Conservation (phyloP, 1,140 invertebrate genomes). For the Megathymus violae region DNA sequence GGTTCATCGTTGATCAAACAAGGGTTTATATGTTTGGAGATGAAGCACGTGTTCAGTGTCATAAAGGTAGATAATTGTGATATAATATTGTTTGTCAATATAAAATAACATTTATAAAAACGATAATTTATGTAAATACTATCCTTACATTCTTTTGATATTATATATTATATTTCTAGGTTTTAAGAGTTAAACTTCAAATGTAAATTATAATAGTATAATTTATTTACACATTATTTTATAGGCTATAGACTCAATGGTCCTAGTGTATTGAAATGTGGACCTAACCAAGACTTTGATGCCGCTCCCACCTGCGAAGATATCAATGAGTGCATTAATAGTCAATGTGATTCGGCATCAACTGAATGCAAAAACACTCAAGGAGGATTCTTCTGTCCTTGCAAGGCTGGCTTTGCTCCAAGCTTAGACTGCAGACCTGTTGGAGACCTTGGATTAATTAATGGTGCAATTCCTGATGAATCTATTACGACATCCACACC, state of each 20-base stretch:
- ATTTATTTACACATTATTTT: too few relatives aligned
- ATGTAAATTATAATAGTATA: too few relatives aligned
- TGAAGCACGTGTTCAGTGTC: constrained; percentile 96
- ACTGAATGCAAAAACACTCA: constrained; percentile 96
- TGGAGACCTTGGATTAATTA: constrained; percentile 93
- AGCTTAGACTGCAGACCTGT: constrained; percentile 95
- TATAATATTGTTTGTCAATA: too few relatives aligned
- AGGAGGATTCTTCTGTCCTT: constrained; percentile 96
- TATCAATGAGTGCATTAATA: constrained; percentile 95
- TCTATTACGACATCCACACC: constrained; percentile 93
- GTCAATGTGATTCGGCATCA: constrained; percentile 94
- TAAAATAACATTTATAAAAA: too few relatives aligned
- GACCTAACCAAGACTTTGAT: constrained; percentile 92
- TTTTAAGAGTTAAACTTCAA: too few relatives aligned
- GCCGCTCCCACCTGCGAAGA: constrained; percentile 95
- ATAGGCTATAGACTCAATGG: constrained; percentile 74
- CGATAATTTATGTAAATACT: too few relatives aligned
- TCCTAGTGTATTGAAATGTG: constrained; percentile 94
- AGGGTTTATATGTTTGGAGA: constrained; percentile 94
- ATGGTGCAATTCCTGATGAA: constrained; percentile 94
- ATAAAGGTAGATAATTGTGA: too few relatives aligned
- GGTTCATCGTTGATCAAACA: constrained; percentile 91
- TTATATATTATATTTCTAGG: too few relatives aligned
- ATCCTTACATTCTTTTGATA: too few relatives aligned
- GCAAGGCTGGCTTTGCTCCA: constrained; percentile 92